Evolutionary conservation across 2,797 vertebrate species (phyloP).

Genomic region (Coilia nasus): DNA sequence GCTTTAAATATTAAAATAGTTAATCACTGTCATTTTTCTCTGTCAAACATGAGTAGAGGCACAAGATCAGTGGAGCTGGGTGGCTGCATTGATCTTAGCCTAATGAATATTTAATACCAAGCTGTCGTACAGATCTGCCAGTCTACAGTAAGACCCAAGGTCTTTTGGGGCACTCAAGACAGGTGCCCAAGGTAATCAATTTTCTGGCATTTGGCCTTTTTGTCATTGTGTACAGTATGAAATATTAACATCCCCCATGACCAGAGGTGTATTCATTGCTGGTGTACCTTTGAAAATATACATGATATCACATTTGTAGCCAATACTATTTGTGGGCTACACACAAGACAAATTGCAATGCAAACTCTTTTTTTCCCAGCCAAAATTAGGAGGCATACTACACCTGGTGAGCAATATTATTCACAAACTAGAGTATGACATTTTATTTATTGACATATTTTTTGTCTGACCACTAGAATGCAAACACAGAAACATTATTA

Average conservation of each 20-base stretch:
- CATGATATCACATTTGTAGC: too few species aligned
- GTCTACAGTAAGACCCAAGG: conserved; percentile 48
- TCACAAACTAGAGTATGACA: too few species aligned
- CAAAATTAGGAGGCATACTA: too few species aligned
- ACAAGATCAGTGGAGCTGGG: conserved; percentile 50
- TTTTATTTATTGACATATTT: too few species aligned
- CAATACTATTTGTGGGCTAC: background rate
- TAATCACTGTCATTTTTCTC: conserved; percentile 57
- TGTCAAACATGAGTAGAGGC: conserved; percentile 47
- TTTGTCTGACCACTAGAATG: too few species aligned
- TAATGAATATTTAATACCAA: conserved; percentile 58
- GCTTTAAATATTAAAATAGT: conserved; percentile 59
- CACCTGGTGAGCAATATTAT: too few species aligned
- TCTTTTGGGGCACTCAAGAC: conserved; percentile 47
- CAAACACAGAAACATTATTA: too few species aligned
- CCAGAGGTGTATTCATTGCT: background rate
- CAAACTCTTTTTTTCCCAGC: too few species aligned
- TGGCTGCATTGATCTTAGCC: conserved; percentile 55
- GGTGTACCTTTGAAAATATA: background rate
- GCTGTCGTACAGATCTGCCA: conserved; percentile 51
- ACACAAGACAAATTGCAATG: background rate
- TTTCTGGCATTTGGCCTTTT: conserved; percentile 45
- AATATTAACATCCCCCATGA: background rate
- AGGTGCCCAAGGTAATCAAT: conserved; percentile 47
- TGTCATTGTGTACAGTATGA: conserved; percentile 39